Conservation (phyloP, 2,888 invertebrate species). For the Epistrophe eligans region DNA sequence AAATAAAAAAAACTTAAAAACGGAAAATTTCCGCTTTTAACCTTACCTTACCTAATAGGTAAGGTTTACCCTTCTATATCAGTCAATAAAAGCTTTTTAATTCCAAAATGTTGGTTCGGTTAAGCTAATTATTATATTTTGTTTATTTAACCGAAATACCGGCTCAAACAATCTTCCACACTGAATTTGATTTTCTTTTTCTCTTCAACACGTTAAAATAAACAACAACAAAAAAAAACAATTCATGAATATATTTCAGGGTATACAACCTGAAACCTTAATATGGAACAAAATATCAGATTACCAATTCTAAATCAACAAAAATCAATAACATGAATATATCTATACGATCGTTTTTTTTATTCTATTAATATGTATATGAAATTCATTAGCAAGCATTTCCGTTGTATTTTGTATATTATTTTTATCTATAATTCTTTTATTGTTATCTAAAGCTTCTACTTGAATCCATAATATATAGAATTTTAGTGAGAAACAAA, state of each 20-base stretch:
- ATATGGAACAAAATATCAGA: slow-evolving; percentile 22
- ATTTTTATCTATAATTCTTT: not conserved
- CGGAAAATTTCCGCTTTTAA: slow-evolving; percentile 8
- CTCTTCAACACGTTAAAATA: not conserved
- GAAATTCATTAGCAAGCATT: slow-evolving; percentile 16
- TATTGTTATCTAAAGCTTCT: slow-evolving; percentile 7
- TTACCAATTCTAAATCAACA: slow-evolving; percentile 11
- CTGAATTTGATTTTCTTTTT: not conserved
- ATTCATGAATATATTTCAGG: slow-evolving; percentile 9
- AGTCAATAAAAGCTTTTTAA: slow-evolving; percentile 8
- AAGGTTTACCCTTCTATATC: not conserved
- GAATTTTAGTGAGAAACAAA: not conserved
- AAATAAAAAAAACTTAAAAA: not conserved
- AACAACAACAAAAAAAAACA: not conserved
- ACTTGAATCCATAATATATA: not conserved
- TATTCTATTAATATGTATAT: not conserved
- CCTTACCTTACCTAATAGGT: slow-evolving; percentile 1
- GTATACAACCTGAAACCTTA: not conserved
- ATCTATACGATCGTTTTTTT: not conserved
- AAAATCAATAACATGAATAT: not conserved
- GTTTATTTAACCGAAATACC: slow-evolving; percentile 10
- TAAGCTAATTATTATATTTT: not conserved
- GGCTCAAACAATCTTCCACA: not conserved
- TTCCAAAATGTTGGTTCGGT: not conserved
- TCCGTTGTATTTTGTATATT: slow-evolving; percentile 13